These are phyloP conservation scores for Psilanteris sp. DNA, from an alignment of 1,140 invertebrate genomes.

Conservation along the genomic window DNA sequence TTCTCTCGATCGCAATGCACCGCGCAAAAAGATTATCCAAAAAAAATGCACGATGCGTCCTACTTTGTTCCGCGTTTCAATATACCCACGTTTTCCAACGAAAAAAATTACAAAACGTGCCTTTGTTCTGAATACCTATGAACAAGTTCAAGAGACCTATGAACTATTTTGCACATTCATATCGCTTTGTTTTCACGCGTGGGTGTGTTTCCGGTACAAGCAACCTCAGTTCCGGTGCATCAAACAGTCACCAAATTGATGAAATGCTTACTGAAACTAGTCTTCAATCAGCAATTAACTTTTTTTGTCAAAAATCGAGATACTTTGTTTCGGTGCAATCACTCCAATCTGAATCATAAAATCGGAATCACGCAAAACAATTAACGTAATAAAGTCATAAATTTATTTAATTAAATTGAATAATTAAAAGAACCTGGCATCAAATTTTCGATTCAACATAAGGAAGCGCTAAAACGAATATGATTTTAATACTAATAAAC, in stretches of 20 bases:
- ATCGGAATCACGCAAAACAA: no score
- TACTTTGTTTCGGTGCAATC: no score
- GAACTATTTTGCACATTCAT: conserved; percentile 62
- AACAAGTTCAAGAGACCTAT: conserved; percentile 60
- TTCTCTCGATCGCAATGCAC: background rate
- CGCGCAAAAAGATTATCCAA: conserved; percentile 22
- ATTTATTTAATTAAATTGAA: no score
- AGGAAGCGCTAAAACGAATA: no score
- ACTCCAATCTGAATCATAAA: no score
- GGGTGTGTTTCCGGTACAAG: conserved; percentile 58
- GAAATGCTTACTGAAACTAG: background rate
- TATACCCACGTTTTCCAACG: conserved; percentile 16
- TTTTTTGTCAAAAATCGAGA: no score
- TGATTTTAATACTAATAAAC: no score
- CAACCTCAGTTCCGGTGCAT: conserved; percentile 54
- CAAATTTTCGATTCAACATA: no score
- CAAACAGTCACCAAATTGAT: conserved; percentile 36
- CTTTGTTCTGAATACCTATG: conserved; percentile 52
- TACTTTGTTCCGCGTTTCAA: conserved; percentile 21
- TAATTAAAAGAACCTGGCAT: no score
- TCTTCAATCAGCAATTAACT: conserved; percentile 9
- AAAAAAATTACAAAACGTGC: conserved; percentile 36
- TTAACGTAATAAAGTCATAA: no score
- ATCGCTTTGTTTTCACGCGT: conserved; percentile 57
- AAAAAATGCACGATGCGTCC: conserved; percentile 13